A percentile compares a stretch with the other conserved stretches of the same genome.
phyloP scores from a whole-genome alignment of 2,797 vertebrate species.

The Pterois miles region DNA sequence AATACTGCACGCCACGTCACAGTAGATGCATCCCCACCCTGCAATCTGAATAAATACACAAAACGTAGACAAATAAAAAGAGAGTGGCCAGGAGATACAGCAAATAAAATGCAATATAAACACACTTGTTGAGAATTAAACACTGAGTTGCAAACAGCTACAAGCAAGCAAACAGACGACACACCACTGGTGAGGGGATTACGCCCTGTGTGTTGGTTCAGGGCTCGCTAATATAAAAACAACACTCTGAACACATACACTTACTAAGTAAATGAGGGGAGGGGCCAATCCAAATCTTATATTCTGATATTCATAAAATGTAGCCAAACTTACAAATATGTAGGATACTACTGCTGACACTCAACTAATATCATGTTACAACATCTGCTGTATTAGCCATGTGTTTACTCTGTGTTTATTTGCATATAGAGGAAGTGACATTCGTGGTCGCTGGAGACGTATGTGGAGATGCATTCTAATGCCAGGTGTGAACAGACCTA shows the following conservation, averaged over 20 bases:
- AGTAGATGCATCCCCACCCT: conserved; percentile 40
- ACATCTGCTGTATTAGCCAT: too few species aligned
- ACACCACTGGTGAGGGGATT: conserved; percentile 40
- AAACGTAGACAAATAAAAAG: conserved; percentile 11
- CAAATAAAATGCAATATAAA: conserved; percentile 24
- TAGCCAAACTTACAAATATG: too few species aligned
- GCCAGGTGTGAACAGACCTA: too few species aligned
- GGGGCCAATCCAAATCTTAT: conserved; percentile 32
- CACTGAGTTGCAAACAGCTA: conserved; percentile 36
- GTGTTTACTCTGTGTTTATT: too few species aligned
- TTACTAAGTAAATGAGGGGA: conserved; percentile 39
- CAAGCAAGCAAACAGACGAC: conserved; percentile 50
- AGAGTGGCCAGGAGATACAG: neutral
- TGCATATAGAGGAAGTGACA: too few species aligned
- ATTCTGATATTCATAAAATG: too few species aligned
- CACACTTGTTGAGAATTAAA: conserved; percentile 60
- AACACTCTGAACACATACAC: conserved; percentile 36
- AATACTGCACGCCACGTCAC: conserved; percentile 24
- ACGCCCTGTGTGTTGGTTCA: conserved; percentile 44
- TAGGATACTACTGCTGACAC: too few species aligned
- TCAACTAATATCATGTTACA: too few species aligned
- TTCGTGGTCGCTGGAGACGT: too few species aligned
- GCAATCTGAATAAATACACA: conserved; percentile 44
- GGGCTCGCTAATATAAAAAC: conserved; percentile 31
- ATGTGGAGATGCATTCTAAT: neutral